A percentile compares a stretch with the other conserved stretches of the same genome.
Evolutionary conservation across 2,888 invertebrate species (phyloP).

Genomic region (Ametastegia equiseti): DNA sequence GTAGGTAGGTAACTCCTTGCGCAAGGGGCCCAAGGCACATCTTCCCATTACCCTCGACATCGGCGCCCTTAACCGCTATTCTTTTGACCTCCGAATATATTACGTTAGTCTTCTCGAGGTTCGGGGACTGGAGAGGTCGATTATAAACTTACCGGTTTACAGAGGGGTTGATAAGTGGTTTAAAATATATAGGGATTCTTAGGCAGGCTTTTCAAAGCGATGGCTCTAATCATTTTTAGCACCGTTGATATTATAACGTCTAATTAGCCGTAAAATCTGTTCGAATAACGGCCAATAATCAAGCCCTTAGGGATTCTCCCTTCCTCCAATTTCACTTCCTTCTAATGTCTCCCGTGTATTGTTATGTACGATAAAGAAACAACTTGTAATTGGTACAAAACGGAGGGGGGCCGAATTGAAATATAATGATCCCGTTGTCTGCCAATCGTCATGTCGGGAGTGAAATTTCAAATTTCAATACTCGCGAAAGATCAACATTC

Average conservation of each 20-base stretch:
- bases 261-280: constrained; percentile 40
- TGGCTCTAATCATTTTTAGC: constrained; percentile 38
- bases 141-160: constrained; percentile 43
- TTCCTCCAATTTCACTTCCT: background rate
- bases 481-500: too few species aligned
- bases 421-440: too few species aligned
- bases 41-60: constrained; percentile 48
- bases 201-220: constrained; percentile 7
- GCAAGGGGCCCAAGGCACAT: constrained; percentile 36
- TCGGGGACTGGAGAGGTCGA: constrained; percentile 17
- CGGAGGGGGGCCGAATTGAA: too few species aligned
- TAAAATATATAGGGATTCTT: constrained; percentile 35
- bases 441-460: too few species aligned
- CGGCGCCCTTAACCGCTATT: constrained; percentile 47
- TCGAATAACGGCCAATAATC: constrained; percentile 19
- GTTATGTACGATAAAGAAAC: background rate
- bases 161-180: constrained; percentile 42
- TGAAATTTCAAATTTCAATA: too few species aligned
- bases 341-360: background rate
- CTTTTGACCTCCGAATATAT: constrained; percentile 46
- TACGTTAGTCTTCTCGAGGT: constrained; percentile 32
- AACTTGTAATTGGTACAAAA: too few species aligned
- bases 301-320: background rate
- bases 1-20: constrained; percentile 7
- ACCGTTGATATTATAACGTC: constrained; percentile 16